A percentile compares a stretch with the other conserved stretches of the same genome.
phyloP scores from a whole-genome alignment of 1,140 invertebrate species.

The Aradophagus sp. region DNA sequence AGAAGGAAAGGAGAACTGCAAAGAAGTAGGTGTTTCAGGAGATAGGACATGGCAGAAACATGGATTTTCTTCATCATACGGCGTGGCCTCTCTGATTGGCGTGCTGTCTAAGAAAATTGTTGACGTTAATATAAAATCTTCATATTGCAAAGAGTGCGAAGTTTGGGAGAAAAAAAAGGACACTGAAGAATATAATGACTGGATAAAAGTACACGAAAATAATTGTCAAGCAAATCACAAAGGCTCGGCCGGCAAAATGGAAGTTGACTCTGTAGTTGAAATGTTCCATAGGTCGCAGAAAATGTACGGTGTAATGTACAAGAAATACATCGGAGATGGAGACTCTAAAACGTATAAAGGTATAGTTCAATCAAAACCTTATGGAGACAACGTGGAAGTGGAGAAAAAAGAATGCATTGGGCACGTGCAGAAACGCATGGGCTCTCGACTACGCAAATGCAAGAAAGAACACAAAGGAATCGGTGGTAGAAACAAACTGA shows the following conservation, averaged over 20 bases:
- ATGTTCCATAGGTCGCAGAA: conserved; percentile 31
- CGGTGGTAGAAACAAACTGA: conserved; percentile 12
- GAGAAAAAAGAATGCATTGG: conserved; percentile 18
- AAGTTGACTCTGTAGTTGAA: conserved; percentile 26
- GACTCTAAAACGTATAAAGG: conserved; percentile 26
- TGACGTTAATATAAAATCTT: conserved; percentile 23
- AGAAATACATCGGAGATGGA: conserved; percentile 42
- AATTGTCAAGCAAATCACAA: conserved; percentile 27
- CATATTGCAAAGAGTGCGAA: conserved; percentile 17
- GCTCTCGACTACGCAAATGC: conserved; percentile 1
- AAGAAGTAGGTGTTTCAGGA: conserved; percentile 26
- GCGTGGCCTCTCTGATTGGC: conserved; percentile 33
- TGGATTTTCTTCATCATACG: conserved; percentile 25
- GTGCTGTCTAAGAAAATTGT: conserved; percentile 32
- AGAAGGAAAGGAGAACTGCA: conserved; percentile 1
- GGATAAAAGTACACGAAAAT: conserved; percentile 5
- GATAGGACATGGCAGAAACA: conserved; percentile 44
- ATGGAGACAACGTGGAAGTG: conserved; percentile 1
- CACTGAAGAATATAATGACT: conserved; percentile 23
- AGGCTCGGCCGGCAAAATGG: conserved; percentile 25
- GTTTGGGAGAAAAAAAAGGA: conserved; percentile 13
- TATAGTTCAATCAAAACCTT: conserved; percentile 12
- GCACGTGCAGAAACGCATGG: conserved; percentile 6
- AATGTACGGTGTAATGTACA: conserved; percentile 22
- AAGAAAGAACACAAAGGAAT: conserved; percentile 20